Evolutionary conservation across 2,113 vertebrate species (phyloP).

Genomic region (Vimba vimba): DNA sequence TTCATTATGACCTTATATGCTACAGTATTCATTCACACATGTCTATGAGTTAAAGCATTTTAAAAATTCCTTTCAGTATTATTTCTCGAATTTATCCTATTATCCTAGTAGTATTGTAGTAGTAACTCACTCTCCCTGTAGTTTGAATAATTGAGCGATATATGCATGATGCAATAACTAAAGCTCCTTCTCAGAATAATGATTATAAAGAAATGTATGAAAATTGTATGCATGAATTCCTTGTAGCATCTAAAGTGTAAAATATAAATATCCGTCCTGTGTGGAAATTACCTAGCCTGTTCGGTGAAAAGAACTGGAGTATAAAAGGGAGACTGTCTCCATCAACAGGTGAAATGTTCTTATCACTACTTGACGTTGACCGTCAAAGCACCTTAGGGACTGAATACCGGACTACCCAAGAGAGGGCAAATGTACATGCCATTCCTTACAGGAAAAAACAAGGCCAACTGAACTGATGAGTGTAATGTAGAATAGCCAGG

Average conservation of each 20-base stretch:
- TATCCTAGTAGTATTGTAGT: not conserved
- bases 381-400: constrained; percentile 18
- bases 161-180: not conserved
- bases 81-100: not conserved
- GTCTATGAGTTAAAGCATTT: not conserved
- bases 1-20: not conserved
- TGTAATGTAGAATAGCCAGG: not conserved
- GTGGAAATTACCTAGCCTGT: not conserved
- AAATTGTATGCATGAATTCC: not conserved
- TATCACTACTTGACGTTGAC: not conserved
- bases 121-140: not conserved
- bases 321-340: not conserved
- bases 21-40: not conserved
- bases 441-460: constrained; percentile 25
- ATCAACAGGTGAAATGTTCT: not conserved
- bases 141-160: not conserved
- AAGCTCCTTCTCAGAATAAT: not conserved
- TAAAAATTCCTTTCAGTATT: not conserved
- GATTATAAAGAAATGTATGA: not conserved
- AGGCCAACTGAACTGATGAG: not conserved
- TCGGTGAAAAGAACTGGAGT: not conserved
- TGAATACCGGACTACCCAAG: not conserved
- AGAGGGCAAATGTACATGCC: not conserved
- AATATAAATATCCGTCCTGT: not conserved
- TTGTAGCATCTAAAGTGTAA: not conserved